Conservation (phyloP, 2,888 invertebrate genomes). For the Phengaris arion region DNA sequence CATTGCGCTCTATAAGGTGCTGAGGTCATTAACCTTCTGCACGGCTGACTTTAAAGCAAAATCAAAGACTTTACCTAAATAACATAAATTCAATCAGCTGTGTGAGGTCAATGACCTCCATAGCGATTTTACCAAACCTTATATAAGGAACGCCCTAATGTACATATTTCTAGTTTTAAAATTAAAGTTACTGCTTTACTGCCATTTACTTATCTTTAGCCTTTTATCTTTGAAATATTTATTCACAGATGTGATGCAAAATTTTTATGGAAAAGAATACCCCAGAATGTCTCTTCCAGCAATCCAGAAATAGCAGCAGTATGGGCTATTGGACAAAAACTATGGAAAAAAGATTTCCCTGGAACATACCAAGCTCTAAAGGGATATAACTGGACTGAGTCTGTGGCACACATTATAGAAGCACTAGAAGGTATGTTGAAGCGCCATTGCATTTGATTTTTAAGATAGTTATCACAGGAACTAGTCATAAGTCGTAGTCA, state of each 20-base stretch:
- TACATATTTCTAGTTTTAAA: neutral
- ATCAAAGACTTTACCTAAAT: too few species aligned
- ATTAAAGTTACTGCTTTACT: neutral
- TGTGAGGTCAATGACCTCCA: too few species aligned
- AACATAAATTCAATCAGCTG: too few species aligned
- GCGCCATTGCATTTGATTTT: neutral
- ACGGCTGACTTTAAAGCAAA: too few species aligned
- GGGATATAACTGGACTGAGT: conserved; percentile 88
- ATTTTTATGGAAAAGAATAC: conserved; percentile 95
- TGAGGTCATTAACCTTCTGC: too few species aligned
- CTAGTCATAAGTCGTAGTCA: too few species aligned
- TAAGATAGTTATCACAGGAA: too few species aligned
- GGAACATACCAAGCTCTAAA: conserved; percentile 88
- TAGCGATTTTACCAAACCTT: too few species aligned
- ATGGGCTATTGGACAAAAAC: conserved; percentile 90
- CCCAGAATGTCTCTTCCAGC: conserved; percentile 83
- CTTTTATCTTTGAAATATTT: conserved; percentile 4
- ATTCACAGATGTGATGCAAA: conserved; percentile 90
- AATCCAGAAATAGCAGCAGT: conserved; percentile 87
- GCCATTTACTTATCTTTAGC: too few species aligned
- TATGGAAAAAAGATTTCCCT: conserved; percentile 92
- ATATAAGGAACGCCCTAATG: too few species aligned
- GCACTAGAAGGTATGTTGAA: conserved; percentile 86
- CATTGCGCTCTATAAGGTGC: too few species aligned
- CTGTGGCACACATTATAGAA: conserved; percentile 87